Evolutionary conservation across 2,797 vertebrate species (phyloP).

Genomic region (Pitangus sulphuratus): DNA sequence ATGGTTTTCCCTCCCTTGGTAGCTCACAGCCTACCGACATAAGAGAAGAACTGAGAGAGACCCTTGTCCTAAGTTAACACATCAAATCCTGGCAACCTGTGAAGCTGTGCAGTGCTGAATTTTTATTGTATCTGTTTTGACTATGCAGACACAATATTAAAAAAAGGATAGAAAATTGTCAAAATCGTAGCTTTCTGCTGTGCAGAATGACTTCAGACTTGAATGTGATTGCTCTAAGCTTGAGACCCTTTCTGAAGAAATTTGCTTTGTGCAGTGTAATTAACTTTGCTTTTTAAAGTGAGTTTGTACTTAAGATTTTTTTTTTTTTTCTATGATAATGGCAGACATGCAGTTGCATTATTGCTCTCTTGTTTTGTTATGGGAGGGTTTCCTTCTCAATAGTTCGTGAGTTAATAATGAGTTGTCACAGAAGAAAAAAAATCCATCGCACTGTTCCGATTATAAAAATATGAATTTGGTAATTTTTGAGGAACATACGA

Average conservation of each 20-base stretch:
- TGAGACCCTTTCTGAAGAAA: background rate
- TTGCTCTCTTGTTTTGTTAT: background rate
- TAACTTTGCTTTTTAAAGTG: background rate
- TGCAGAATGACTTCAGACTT: background rate
- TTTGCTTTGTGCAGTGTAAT: background rate
- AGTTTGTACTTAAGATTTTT: background rate
- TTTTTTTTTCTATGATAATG: background rate
- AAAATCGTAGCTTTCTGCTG: background rate
- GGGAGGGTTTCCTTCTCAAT: background rate
- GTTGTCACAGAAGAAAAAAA: background rate
- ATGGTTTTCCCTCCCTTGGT: background rate
- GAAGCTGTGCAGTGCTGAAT: background rate
- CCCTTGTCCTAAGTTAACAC: background rate
- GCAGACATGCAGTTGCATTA: background rate
- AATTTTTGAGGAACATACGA: background rate
- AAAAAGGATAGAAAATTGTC: background rate
- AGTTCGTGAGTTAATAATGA: background rate
- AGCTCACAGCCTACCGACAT: accelerated
- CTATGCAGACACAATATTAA: no score
- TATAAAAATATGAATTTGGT: background rate
- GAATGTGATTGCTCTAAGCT: background rate
- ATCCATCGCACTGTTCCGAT: background rate
- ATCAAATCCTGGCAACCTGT: background rate
- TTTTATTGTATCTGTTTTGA: background rate
- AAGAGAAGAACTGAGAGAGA: background rate